phyloP scores from a whole-genome alignment of 2,888 invertebrate genomes.

The Trissolcus japonicus region DNA sequence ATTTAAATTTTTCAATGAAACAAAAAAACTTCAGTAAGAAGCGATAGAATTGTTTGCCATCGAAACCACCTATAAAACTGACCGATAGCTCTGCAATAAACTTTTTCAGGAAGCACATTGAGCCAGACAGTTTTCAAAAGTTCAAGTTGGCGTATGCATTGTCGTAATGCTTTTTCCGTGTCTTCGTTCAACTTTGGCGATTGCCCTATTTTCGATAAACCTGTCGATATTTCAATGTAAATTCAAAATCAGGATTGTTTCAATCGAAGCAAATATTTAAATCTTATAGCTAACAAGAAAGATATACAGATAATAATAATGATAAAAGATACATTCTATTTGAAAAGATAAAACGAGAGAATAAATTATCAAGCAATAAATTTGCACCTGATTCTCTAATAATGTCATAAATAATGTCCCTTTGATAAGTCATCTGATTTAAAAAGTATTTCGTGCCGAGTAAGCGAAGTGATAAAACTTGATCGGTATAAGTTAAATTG shows the following conservation, averaged over 20 bases:
- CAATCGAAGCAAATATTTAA: neutral
- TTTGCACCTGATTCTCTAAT: conserved; percentile 83
- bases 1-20: conserved; percentile 66
- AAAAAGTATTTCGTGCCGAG: conserved; percentile 84
- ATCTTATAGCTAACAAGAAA: conserved; percentile 54
- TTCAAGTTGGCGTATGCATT: conserved; percentile 90
- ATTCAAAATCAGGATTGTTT: neutral
- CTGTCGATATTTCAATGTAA: conserved; percentile 64
- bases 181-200: conserved; percentile 80
- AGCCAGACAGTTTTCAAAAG: conserved; percentile 92
- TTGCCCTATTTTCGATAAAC: conserved; percentile 74
- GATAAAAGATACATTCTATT: neutral
- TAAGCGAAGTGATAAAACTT: conserved; percentile 82
- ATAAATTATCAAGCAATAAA: conserved; percentile 9
- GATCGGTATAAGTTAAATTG: conserved; percentile 82
- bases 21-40: neutral
- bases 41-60: neutral
- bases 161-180: conserved; percentile 85
- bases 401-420: conserved; percentile 85
- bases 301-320: neutral
- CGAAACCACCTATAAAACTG: conserved; percentile 57
- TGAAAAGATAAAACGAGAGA: neutral
- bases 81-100: conserved; percentile 85
- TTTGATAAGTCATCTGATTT: conserved; percentile 85
- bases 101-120: conserved; percentile 86